Percentiles rank a stretch among this genome's conserved stretches.
Conservation (phyloP, 2,888 invertebrate species). For the Pseudolycoriella hygida region DNA sequence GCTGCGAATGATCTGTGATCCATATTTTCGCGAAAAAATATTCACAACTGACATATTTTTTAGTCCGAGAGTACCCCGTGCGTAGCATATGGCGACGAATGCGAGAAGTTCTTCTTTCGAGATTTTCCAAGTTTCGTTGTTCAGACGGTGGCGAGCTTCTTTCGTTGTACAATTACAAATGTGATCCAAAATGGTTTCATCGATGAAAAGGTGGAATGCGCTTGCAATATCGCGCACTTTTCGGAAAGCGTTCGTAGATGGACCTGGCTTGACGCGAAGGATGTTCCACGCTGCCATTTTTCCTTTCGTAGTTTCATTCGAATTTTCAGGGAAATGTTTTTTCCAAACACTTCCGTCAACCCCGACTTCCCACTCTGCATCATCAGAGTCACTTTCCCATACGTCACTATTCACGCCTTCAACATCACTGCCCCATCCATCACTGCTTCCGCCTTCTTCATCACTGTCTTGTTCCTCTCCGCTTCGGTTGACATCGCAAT, state of each 20-base stretch:
- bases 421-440: too few relatives aligned
- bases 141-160: conserved; percentile 10
- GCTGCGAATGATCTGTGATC: conserved; percentile 13
- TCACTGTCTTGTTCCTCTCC: too few relatives aligned
- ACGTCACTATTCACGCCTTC: too few relatives aligned
- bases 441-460: too few relatives aligned
- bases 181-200: conserved; percentile 10
- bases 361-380: too few relatives aligned
- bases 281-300: conserved; percentile 6
- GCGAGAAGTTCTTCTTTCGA: conserved; percentile 8
- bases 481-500: too few relatives aligned
- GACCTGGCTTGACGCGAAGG: conserved; percentile 6
- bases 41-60: conserved; percentile 11
- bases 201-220: conserved; percentile 12
- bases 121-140: conserved; percentile 8
- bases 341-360: conserved; percentile 11
- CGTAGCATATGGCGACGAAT: conserved; percentile 14
- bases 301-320: neutral
- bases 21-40: conserved; percentile 14
- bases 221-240: conserved; percentile 10
- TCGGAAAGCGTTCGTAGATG: conserved; percentile 10
- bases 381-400: too few relatives aligned
- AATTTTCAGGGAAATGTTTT: conserved; percentile 3
- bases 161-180: conserved; percentile 10
- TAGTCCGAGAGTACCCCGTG: conserved; percentile 14